Conservation (phyloP, 2,797 vertebrate species). For the Carduelis carduelis region DNA sequence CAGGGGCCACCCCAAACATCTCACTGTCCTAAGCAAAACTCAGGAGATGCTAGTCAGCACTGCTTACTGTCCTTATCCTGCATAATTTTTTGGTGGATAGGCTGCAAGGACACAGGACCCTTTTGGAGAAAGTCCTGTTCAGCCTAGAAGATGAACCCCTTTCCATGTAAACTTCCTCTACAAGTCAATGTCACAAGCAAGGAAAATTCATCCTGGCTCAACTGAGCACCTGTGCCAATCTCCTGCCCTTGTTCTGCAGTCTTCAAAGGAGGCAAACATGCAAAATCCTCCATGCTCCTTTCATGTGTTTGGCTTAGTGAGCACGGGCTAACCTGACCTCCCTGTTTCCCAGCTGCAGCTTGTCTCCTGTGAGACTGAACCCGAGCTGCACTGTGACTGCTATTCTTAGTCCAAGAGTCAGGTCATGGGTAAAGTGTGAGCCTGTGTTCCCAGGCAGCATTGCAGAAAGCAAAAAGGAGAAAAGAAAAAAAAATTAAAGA, state of each 20-base stretch:
- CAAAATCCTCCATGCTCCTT: not conserved
- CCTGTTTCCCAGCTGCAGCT: constrained; percentile 55
- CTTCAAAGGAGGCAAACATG: not conserved
- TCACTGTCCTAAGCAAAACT: not conserved
- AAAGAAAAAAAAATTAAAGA: not conserved
- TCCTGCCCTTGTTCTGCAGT: not conserved
- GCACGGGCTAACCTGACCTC: constrained; percentile 6
- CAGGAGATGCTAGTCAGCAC: not conserved
- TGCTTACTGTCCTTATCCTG: not conserved
- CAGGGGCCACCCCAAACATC: not conserved
- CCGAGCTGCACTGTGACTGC: constrained; percentile 43
- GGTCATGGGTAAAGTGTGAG: constrained; percentile 68
- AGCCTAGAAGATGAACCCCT: not conserved
- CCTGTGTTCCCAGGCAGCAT: constrained; percentile 72
- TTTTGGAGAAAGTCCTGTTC: not conserved
- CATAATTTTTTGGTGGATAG: not conserved
- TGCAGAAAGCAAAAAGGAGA: constrained; percentile 34
- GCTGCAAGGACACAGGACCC: not conserved
- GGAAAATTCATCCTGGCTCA: not conserved
- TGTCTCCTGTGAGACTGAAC: constrained; percentile 59
- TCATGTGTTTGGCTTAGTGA: not conserved
- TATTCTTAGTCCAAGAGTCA: constrained; percentile 74
- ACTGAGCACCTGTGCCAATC: not conserved
- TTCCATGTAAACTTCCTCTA: not conserved
- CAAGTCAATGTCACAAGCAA: not conserved